These are phyloP conservation scores for Homarus americanus DNA, from an alignment of 1,140 invertebrate species.

Conservation along the genomic window DNA sequence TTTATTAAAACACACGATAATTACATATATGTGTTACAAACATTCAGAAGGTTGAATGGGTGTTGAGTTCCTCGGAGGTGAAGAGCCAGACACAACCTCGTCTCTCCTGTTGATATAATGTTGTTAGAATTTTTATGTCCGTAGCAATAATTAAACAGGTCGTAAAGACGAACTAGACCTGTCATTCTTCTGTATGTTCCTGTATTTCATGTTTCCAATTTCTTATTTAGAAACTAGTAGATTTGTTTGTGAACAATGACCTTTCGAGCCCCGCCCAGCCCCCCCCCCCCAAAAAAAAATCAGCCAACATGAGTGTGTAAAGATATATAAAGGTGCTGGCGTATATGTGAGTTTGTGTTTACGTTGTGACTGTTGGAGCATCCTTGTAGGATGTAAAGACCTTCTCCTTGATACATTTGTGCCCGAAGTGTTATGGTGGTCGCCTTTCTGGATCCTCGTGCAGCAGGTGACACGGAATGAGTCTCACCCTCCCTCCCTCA, in stretches of 20 bases:
- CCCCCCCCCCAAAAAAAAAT: no score
- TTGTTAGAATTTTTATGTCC: constrained; percentile 28
- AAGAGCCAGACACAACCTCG: constrained; percentile 4
- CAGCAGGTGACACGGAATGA: not conserved
- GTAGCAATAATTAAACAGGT: constrained; percentile 19
- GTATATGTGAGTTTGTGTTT: no score
- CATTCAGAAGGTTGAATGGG: not conserved
- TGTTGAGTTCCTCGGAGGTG: not conserved
- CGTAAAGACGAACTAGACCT: not conserved
- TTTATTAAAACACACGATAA: not conserved
- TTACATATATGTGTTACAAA: not conserved
- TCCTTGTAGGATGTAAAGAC: no score
- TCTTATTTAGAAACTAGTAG: not conserved
- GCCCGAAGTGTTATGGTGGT: no score
- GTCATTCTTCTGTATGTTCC: constrained; percentile 23
- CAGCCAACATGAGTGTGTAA: no score
- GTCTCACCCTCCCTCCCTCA: not conserved
- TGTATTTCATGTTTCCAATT: not conserved
- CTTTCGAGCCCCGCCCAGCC: not conserved
- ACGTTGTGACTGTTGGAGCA: no score
- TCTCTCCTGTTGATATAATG: constrained; percentile 19
- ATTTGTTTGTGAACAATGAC: not conserved
- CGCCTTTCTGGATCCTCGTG: no score
- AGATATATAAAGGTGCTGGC: no score
- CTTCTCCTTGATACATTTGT: no score